A percentile compares a stretch with the other conserved stretches of the same genome.
Conservation (phyloP, 2,888 invertebrate genomes). For the Gryllus longicercus region DNA sequence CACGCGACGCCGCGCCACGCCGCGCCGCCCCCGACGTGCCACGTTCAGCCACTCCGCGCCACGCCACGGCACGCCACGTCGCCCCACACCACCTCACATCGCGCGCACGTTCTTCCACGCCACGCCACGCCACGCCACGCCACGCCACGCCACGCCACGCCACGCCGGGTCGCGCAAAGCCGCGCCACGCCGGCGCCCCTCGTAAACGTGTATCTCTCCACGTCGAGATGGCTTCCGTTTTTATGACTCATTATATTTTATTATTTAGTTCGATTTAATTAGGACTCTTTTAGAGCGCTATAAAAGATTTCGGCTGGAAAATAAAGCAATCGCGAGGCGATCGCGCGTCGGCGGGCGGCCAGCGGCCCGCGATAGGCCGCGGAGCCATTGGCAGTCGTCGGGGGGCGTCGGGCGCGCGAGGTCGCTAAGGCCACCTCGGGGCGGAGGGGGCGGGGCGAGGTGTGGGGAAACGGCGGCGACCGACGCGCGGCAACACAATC, state of each 20-base stretch:
- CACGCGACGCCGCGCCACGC: too few relatives aligned
- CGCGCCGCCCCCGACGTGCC: too few relatives aligned
- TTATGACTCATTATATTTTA: slow-evolving; percentile 17
- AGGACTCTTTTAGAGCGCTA: slow-evolving; percentile 3
- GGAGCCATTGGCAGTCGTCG: too few relatives aligned
- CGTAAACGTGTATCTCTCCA: background rate
- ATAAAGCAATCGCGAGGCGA: slow-evolving; percentile 2
- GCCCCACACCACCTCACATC: too few relatives aligned
- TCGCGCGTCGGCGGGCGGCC: background rate
- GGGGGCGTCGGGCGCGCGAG: too few relatives aligned
- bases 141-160: background rate
- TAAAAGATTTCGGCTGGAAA: slow-evolving; percentile 9
- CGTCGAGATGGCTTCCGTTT: background rate
- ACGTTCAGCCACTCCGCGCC: too few relatives aligned
- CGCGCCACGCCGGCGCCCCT: background rate
- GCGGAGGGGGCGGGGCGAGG: too few relatives aligned
- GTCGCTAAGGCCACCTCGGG: too few relatives aligned
- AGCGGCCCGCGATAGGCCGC: background rate
- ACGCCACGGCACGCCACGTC: too few relatives aligned
- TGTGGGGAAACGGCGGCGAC: too few relatives aligned
- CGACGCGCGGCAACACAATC: too few relatives aligned
- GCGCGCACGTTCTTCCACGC: background rate
- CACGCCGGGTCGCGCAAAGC: background rate
- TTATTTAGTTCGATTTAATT: slow-evolving; percentile 17
- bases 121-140: background rate